Evolutionary conservation across 1,140 invertebrate genomes (phyloP), one percentile per base, ranked within the genome.

Genomic region (Tetramorium simillimum): DNA sequence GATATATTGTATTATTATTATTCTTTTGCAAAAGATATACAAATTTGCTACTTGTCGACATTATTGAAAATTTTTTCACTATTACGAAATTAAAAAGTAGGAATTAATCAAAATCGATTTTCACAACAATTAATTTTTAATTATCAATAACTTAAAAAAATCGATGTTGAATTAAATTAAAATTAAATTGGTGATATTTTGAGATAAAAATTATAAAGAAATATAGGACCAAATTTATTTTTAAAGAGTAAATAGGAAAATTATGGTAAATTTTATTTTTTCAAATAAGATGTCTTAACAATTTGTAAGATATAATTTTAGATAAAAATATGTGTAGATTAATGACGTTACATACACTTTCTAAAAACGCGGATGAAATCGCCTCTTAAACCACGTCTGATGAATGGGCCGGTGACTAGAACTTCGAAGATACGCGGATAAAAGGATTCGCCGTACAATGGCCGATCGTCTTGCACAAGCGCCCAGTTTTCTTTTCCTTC

Each of bases 371-470:
- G n/a, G 1, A 33, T 24, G 1, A 49, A 73, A 84, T 73, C 40
- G 14, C 69, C 24, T 24, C n/a, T 16, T 73, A 60, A 82, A 60
- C 24, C 53, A 6, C 51, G 6, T 46, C n/a, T 73, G 40, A 73
- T 58, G 40, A 82, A 73, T 58, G 14, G 24, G 5, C 3, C 18
- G 7, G 21, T 40, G 37, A 65, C 28, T 69, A 16, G 49, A n/a
- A n/a, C n/a, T 86, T 81, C 24, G n/a, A n/a, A 69, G 16, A 72
- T 24, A 73, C 56, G 63, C 28, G 28, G 62, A 86, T 80, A 49
- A 80, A 80, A 51, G 58, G 51, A 80, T 69, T 24, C 73, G 2
- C 18, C 43, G 14, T 24, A 67, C 24, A 69, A 81, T 49, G 40
- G 40, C 51, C 24, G 16, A 60, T 80, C 43, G 49, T 9, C 40